Conservation (phyloP, 35 echinoderm and acorn worm species). For the Nesometra sesokonis region DNA sequence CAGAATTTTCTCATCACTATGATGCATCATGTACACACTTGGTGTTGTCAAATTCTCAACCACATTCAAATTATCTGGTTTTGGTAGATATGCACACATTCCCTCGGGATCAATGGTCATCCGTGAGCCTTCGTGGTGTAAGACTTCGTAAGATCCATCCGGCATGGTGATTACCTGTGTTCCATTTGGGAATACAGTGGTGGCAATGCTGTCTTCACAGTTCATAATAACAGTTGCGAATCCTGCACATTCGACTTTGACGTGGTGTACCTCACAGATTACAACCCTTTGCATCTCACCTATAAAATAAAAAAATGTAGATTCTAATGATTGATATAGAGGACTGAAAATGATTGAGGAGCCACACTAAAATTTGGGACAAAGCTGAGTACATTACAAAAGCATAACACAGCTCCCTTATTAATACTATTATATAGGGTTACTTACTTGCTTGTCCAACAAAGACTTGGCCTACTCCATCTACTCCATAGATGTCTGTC, state of each 20-base stretch:
- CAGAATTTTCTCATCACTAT: slow-evolving; percentile 41
- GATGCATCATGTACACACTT: slow-evolving; percentile 46
- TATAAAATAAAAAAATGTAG: slow-evolving; percentile 24
- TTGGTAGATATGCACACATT: slow-evolving; percentile 39
- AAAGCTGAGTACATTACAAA: too few relatives aligned
- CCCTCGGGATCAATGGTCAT: slow-evolving; percentile 59
- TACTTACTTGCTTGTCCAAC: too few relatives aligned
- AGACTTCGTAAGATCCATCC: slow-evolving; percentile 87
- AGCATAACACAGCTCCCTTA: too few relatives aligned
- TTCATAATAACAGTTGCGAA: slow-evolving; percentile 97
- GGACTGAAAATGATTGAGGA: too few relatives aligned
- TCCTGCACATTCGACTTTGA: slow-evolving; percentile 90
- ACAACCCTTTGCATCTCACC: slow-evolving; percentile 45
- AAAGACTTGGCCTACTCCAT: too few relatives aligned
- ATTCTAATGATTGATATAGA: too few relatives aligned
- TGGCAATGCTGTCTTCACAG: slow-evolving; percentile 80
- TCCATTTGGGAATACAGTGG: slow-evolving; percentile 91
- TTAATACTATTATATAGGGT: too few relatives aligned
- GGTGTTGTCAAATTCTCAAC: slow-evolving; percentile 7
- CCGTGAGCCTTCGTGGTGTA: slow-evolving; percentile 65
- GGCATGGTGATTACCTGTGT: slow-evolving; percentile 78
- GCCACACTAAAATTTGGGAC: too few relatives aligned
- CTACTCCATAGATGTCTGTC: too few relatives aligned
- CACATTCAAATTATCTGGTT: slow-evolving; percentile 13
- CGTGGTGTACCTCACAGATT: slow-evolving; percentile 41